Evolutionary conservation across 2,888 invertebrate species (phyloP).

Genomic region (Corythucha ciliata): DNA sequence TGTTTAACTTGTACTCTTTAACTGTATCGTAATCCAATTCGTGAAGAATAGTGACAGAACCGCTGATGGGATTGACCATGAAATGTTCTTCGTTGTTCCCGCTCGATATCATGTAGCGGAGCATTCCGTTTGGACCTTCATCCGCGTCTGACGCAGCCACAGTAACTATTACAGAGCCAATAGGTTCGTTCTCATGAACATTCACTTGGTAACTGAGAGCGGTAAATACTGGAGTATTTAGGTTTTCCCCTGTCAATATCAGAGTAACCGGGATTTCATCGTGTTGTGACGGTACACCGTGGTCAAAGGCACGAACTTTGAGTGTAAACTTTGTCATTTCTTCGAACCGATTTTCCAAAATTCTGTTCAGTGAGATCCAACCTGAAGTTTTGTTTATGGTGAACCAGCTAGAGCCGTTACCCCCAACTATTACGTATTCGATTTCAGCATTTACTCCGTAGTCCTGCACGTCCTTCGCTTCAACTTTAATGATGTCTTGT

Average conservation of each 20-base stretch:
- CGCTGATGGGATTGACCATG: conserved; percentile 62
- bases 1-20: conserved; percentile 74
- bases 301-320: conserved; percentile 67
- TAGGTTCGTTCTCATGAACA: conserved; percentile 81
- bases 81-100: conserved; percentile 77
- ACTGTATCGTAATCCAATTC: conserved; percentile 78
- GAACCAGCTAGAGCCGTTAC: conserved; percentile 70
- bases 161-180: conserved; percentile 74
- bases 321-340: conserved; percentile 53
- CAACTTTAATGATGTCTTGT: conserved; percentile 61
- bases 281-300: conserved; percentile 76
- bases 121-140: conserved; percentile 79
- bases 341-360: conserved; percentile 44
- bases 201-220: conserved; percentile 79
- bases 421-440: conserved; percentile 61
- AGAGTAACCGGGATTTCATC: conserved; percentile 65
- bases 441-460: conserved; percentile 84
- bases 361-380: conserved; percentile 64
- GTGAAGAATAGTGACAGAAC: conserved; percentile 68
- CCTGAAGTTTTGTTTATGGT: conserved; percentile 65
- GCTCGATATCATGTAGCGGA: conserved; percentile 71
- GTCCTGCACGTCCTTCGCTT: conserved; percentile 67
- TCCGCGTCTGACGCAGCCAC: conserved; percentile 79
- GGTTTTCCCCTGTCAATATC: conserved; percentile 77
- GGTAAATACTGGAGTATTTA: conserved; percentile 68